Percentiles rank a stretch among this genome's conserved stretches.
Conservation (phyloP, 1,140 invertebrate species). For the Solen grandis region DNA sequence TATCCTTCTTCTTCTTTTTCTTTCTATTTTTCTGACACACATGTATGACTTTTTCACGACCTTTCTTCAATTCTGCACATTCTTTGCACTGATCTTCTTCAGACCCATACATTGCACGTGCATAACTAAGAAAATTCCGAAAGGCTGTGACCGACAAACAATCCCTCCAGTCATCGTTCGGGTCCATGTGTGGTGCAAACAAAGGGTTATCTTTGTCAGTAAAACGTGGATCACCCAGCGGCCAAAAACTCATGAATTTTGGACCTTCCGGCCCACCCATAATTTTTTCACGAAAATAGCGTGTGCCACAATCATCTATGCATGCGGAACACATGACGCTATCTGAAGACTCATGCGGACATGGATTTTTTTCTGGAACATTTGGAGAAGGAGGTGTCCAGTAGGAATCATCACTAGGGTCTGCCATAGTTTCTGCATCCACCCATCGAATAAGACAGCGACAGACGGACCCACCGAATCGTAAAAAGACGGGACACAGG, state of each 20-base stretch:
- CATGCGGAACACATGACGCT: slow-evolving; percentile 63
- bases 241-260: slow-evolving; percentile 63
- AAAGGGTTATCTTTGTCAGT: slow-evolving; percentile 68
- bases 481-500: slow-evolving; percentile 70
- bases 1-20: slow-evolving; percentile 64
- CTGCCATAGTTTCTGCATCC: slow-evolving; percentile 57
- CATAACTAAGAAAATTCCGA: slow-evolving; percentile 66
- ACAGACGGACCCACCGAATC: slow-evolving; percentile 71
- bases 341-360: slow-evolving; percentile 28
- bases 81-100: slow-evolving; percentile 61
- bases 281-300: slow-evolving; percentile 65
- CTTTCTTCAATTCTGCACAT: slow-evolving; percentile 57
- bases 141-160: slow-evolving; percentile 61
- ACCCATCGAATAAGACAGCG: slow-evolving; percentile 69
- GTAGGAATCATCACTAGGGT: slow-evolving; percentile 67
- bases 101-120: slow-evolving; percentile 57
- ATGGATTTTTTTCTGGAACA: not conserved
- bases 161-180: slow-evolving; percentile 64
- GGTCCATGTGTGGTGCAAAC: slow-evolving; percentile 43
- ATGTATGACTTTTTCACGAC: slow-evolving; percentile 47
- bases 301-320: slow-evolving; percentile 64
- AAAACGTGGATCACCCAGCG: slow-evolving; percentile 66
- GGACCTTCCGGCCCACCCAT: slow-evolving; percentile 56
- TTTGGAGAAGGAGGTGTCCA: slow-evolving; percentile 59
- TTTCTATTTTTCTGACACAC: slow-evolving; percentile 55